Base-by-base conservation (phyloP, 2,113 vertebrate species). In the Collichthys lucidus region DNA sequence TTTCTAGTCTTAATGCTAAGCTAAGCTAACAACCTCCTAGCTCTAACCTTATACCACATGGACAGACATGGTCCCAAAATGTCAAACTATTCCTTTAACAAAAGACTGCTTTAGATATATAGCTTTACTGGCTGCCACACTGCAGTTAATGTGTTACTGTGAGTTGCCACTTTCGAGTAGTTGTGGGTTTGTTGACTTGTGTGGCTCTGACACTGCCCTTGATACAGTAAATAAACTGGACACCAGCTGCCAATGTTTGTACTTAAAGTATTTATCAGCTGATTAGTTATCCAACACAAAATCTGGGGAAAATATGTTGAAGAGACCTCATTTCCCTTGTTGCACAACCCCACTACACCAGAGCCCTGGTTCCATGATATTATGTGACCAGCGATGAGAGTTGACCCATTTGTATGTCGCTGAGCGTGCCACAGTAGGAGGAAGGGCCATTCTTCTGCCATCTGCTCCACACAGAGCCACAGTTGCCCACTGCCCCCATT, bases 361-460 rank as follows among this genome's bases (percentile, higher is more conserved):
- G 50, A 49, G 72, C 29, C 29, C 29, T 16, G 60, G 80, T 63
- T 78, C 9, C 57, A 35, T 62, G 75, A 84, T 73, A 84, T 85
- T 61, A 80, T 74, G 77, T 50, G 83, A 40, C 70, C 46, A 50
- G 55, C 8, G 70, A 69, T 83, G 63, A 74, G 77, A 83, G 68
- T 26, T 55, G 91, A 90, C 86, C 88, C 80, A 93, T 93, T 91
- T 89, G 88, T 93, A 93, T 94, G 92, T 90, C 3, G 69, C 74
- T 40, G 72, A 85, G 86, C 4, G 56, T 47, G 53, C 79, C 88
- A 29, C 80, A 35, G 73, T 50, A 22, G 86, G 86, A 93, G 90
- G 90, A 93, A 91, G 90, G 81, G 83, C 88, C 88, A 93, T 93
- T 94, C 91, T 93, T 92, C 90, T 63, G 92, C 92, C 95, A 95